A percentile compares a stretch with the other conserved stretches of the same genome.
phyloP scores from a whole-genome alignment of 2,113 vertebrate genomes.

The Brienomyrus longianalis region DNA sequence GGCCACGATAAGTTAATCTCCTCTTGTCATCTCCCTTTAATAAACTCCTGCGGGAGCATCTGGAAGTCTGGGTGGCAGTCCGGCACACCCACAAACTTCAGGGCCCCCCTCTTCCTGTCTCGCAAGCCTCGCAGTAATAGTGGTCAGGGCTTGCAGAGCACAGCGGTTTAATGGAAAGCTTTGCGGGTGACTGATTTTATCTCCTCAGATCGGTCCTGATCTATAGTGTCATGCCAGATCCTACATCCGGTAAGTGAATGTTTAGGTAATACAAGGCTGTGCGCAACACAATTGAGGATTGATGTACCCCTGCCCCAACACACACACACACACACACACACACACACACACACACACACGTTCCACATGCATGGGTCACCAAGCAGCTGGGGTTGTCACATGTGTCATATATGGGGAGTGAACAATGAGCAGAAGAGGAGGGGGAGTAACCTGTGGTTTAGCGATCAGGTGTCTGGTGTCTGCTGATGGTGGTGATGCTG shows the following conservation, averaged over 20 bases:
- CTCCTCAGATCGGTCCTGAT: not conserved
- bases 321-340: not conserved
- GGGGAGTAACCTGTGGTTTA: too few relatives aligned
- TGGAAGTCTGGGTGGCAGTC: not conserved
- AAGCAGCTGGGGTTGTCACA: not conserved
- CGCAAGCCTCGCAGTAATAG: not conserved
- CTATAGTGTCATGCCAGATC: not conserved
- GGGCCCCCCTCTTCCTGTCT: not conserved
- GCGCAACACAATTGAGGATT: not conserved
- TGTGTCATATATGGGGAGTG: not conserved
- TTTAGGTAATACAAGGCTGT: not conserved
- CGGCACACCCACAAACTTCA: not conserved
- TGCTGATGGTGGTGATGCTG: not conserved
- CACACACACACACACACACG: not conserved
- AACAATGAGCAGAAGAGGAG: not conserved
- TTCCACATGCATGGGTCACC: not conserved
- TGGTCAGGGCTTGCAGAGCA: not conserved
- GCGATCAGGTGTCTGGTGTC: not conserved
- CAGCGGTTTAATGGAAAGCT: not conserved
- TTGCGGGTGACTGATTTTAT: not conserved
- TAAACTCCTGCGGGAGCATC: not conserved
- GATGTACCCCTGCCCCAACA: not conserved
- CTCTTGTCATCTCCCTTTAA: slow-evolving; percentile 1
- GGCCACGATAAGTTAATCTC: not conserved
- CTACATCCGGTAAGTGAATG: not conserved